Percentiles rank a stretch among this genome's conserved stretches.
Conservation (phyloP, 2,888 invertebrate genomes). For the Anthoptus insignis region DNA sequence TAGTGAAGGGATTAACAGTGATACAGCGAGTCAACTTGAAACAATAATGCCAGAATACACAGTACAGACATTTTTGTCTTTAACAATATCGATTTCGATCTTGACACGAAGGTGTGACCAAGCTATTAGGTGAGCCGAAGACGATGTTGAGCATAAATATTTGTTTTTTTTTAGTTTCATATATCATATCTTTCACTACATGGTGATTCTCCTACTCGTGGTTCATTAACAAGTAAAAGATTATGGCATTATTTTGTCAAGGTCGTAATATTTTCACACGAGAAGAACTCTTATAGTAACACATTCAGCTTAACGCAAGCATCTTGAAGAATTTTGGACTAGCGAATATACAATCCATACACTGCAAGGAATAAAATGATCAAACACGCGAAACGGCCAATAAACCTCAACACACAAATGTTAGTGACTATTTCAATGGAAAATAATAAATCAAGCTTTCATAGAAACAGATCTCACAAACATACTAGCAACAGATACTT, state of each 20-base stretch:
- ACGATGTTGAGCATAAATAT: conserved; percentile 30
- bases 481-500: background rate
- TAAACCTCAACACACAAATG: background rate
- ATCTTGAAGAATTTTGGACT: conserved; percentile 42
- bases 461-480: conserved; percentile 14
- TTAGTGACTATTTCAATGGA: background rate
- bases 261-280: conserved; percentile 59
- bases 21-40: conserved; percentile 59
- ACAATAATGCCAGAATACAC: conserved; percentile 66
- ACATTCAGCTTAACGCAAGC: conserved; percentile 63
- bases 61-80: conserved; percentile 13
- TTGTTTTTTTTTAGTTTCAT: conserved; percentile 32
- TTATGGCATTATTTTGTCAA: conserved; percentile 75
- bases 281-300: conserved; percentile 57
- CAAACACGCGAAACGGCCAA: conserved; percentile 10
- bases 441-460: conserved; percentile 4
- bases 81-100: conserved; percentile 34
- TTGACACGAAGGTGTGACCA: conserved; percentile 16
- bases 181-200: conserved; percentile 35
- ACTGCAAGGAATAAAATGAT: background rate
- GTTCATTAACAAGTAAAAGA: conserved; percentile 44
- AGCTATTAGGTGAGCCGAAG: conserved; percentile 32
- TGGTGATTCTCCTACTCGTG: conserved; percentile 29
- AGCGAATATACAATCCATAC: conserved; percentile 34
- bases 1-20: conserved; percentile 74